phyloP scores from a whole-genome alignment of 2,113 vertebrate species.

The Arothron firmamentum region DNA sequence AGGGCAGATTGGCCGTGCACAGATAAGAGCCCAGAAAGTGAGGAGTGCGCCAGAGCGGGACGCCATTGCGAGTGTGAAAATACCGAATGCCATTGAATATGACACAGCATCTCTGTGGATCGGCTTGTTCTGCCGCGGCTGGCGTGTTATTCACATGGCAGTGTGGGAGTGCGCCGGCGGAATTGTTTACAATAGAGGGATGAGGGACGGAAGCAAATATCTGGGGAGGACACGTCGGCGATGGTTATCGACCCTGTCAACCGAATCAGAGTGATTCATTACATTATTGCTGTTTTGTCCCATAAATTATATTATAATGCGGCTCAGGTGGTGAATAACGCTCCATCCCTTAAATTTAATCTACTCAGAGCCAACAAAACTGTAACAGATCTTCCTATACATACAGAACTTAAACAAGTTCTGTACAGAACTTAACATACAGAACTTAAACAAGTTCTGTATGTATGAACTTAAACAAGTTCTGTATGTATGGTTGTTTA shows the following conservation, averaged over 20 bases:
- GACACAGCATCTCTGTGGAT: slow-evolving; percentile 12
- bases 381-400: too few relatives aligned
- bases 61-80: slow-evolving; percentile 11
- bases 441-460: too few relatives aligned
- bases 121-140: neutral
- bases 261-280: slow-evolving; percentile 33
- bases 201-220: slow-evolving; percentile 41
- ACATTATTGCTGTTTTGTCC: slow-evolving; percentile 36
- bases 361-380: too few relatives aligned
- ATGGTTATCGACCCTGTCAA: slow-evolving; percentile 37
- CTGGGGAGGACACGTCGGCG: slow-evolving; percentile 35
- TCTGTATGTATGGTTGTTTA: too few relatives aligned
- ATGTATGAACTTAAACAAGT: too few relatives aligned
- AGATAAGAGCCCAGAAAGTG: slow-evolving; percentile 33
- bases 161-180: slow-evolving; percentile 8
- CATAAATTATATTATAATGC: slow-evolving; percentile 40
- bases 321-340: slow-evolving; percentile 35
- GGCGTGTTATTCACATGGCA: slow-evolving; percentile 8
- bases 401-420: too few relatives aligned
- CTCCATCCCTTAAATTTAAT: slow-evolving; percentile 33
- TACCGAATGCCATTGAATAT: slow-evolving; percentile 9
- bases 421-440: too few relatives aligned
- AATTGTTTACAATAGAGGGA: slow-evolving; percentile 49
- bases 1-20: slow-evolving; percentile 32
- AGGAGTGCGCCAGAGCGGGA: slow-evolving; percentile 19